These are phyloP conservation scores for Pediacus dermestoides DNA, from an alignment of 2,888 invertebrate genomes.

Conservation along the genomic window DNA sequence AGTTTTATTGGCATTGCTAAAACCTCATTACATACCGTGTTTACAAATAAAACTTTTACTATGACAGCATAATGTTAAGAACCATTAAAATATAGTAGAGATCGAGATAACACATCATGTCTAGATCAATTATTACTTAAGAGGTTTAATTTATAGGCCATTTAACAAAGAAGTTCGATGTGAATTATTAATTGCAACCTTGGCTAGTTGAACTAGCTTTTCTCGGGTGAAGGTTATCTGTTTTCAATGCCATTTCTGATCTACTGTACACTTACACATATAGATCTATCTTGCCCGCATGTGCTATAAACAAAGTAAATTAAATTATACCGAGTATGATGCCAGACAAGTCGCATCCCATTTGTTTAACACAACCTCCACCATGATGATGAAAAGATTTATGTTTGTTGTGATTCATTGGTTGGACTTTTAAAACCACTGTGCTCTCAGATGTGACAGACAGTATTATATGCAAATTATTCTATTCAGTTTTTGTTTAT, in stretches of 20 bases:
- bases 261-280: conserved; percentile 1
- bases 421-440: no score
- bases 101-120: no score
- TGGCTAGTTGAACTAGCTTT: conserved; percentile 29
- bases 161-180: conserved; percentile 12
- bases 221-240: conserved; percentile 34
- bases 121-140: conserved; percentile 16
- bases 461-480: no score
- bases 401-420: no score
- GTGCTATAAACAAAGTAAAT: conserved; percentile 6
- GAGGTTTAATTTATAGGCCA: conserved; percentile 15
- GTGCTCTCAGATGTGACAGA: no score
- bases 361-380: no score
- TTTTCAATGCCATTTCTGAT: conserved; percentile 23
- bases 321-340: conserved; percentile 7
- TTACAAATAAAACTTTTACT: no score
- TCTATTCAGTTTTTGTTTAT: no score
- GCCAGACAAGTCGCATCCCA: conserved; percentile 1
- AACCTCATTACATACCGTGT: conserved; percentile 1
- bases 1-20: conserved; percentile 5
- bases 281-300: conserved; percentile 5
- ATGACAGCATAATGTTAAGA: no score
- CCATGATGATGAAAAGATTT: background rate
- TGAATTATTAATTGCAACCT: conserved; percentile 35
- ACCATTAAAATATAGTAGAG: no score